phyloP scores from a whole-genome alignment of 2,888 invertebrate species.

The Philereme vetulata region DNA sequence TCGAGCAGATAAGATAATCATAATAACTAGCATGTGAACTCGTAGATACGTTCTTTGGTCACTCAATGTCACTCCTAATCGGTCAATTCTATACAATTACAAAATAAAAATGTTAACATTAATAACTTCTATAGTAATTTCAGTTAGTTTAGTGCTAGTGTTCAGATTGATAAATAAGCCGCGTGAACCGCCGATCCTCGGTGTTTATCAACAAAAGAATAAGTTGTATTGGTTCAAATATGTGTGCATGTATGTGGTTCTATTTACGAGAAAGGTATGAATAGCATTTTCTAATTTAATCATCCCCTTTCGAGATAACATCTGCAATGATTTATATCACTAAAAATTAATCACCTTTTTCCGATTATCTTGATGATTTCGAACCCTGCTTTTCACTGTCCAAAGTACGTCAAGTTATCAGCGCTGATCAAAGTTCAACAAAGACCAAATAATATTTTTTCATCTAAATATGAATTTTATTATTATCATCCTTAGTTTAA shows the following conservation, averaged over 20 bases:
- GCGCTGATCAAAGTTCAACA: conserved; percentile 5
- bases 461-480: neutral
- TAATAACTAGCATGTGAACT: neutral
- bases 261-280: conserved; percentile 76
- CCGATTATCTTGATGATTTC: neutral
- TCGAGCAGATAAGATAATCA: conserved; percentile 20
- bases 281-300: conserved; percentile 49
- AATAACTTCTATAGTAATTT: conserved; percentile 52
- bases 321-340: too few species aligned
- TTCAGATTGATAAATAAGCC: conserved; percentile 64
- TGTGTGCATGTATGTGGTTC: conserved; percentile 67
- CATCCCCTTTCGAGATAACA: too few species aligned
- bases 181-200: conserved; percentile 68
- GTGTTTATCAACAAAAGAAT: conserved; percentile 79
- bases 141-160: conserved; percentile 52
- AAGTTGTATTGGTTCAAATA: conserved; percentile 81
- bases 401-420: neutral
- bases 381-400: conserved; percentile 1
- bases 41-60: conserved; percentile 11
- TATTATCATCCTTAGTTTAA: neutral
- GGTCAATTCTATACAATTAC: conserved; percentile 4
- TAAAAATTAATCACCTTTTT: too few species aligned
- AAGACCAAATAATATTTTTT: neutral
- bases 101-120: conserved; percentile 53
- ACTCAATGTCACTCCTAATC: neutral